Base-by-base conservation (phyloP, 2,113 vertebrate genomes). In the Vidua macroura region DNA sequence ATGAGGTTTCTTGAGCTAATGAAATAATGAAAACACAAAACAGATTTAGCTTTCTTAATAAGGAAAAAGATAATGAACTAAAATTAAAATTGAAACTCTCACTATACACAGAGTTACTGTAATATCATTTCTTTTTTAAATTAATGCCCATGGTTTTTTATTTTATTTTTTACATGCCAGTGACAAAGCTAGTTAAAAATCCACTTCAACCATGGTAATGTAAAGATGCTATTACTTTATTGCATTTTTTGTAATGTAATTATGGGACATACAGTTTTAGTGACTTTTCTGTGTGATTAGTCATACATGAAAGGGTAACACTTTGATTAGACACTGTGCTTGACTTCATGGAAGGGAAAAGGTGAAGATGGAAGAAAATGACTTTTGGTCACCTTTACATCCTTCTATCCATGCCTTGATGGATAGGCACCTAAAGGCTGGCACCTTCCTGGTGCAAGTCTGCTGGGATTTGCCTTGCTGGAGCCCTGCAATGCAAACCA, bases 1-100 rank as follows among this genome's bases (percentile, higher is more conserved):
- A 98, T 98, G 98, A 98, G 97, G 97, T 97, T 97, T 96, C 94
- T 95, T 48, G 69, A 97, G 95, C 92, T 98, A 98, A 98, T 98
- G 97, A 98, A 98, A 98, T 98, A 98, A 98, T 98, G 97, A 98
- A 98, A 98, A 97, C 98, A 94, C 98, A 98, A 98, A 98, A 95
- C 97, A 98, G 97, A 98, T 98, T 98, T 98, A 96, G 97, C 76
- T 95, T 98, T 97, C 97, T 98, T 98, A 98, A 98, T 98, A 98
- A 98, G 98, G 94, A 92, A 95, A 95, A 97, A 96, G 97, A 97
- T 98, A 98, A 98, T 98, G 98, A 98, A 97, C 97, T 93, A 97
- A 98, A 98, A 98, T 98, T 98, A 98, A 98, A 98, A 98, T 97
- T 96, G 97, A 97, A 97, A 97, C 93, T 96, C 96, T 93, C 86